phyloP scores from a whole-genome alignment of 53 echinoderm and acorn worm genomes.

The Holothuria scabra region DNA sequence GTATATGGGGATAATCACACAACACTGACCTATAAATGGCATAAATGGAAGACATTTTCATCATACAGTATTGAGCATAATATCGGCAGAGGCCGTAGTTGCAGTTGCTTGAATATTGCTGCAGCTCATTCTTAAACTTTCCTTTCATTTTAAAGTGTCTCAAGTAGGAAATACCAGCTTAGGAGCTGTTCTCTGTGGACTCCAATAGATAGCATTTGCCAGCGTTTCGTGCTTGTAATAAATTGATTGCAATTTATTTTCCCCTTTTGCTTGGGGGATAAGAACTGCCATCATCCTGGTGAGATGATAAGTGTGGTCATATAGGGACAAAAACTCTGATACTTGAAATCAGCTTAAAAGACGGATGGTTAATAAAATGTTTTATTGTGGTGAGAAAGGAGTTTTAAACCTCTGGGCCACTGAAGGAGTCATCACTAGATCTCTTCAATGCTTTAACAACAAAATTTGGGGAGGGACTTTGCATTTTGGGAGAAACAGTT shows the following conservation, averaged over 20 bases:
- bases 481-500: too few relatives aligned
- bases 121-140: not conserved
- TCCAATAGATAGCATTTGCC: constrained; percentile 22
- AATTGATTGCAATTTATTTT: constrained; percentile 45
- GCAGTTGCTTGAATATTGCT: too few relatives aligned
- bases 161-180: constrained; percentile 16
- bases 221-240: constrained; percentile 21
- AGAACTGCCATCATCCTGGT: constrained; percentile 17
- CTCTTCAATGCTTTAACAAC: too few relatives aligned
- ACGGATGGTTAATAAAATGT: constrained; percentile 37
- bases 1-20: too few relatives aligned
- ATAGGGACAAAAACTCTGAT: constrained; percentile 1
- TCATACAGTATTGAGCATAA: too few relatives aligned
- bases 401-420: too few relatives aligned
- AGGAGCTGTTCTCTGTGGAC: constrained; percentile 35
- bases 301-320: constrained; percentile 36
- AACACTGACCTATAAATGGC: too few relatives aligned
- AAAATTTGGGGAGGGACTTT: too few relatives aligned
- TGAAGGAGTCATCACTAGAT: too few relatives aligned
- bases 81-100: too few relatives aligned
- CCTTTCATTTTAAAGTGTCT: not conserved
- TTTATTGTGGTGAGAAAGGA: constrained; percentile 17
- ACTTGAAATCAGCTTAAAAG: constrained; percentile 34
- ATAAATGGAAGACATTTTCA: too few relatives aligned
- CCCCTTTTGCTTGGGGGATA: constrained; percentile 15